Evolutionary conservation across 2,888 invertebrate species (phyloP), one percentile per base, ranked within the genome.

Genomic region (Eubasilissa splendida): DNA sequence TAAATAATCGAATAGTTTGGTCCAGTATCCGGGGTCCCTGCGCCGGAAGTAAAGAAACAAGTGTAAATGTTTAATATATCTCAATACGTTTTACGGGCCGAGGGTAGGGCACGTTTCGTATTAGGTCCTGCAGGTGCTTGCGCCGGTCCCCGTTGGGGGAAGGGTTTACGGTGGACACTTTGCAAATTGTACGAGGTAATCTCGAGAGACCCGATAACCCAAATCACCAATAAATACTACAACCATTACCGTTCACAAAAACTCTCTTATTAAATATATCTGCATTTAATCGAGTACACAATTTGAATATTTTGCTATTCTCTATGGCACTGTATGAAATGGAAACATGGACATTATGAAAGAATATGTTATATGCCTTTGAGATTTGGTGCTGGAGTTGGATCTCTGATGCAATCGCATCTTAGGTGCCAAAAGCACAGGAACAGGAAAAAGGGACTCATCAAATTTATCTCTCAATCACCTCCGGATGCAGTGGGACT

Each of bases 11-110:
- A 42, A 12, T 12, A 33, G 63, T 31, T 10, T 11, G 12, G 31
- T 63, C 33, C 63, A 63, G 12, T 12, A 10, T 33, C 12, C 33
- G 12, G 11, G 31, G 63, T 10, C 10, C 12, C 33, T 22, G 22
- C 10, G 63, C 33, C 63, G 31, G 9, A 63, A 22, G 7, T 12
- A 70, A 70, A 14, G 52, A 70, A 70, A 70, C 52, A 66, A n/a
- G 66, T 66, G 53, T 70, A 53, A 70, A 70, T 70, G 31, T 70
- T 70, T 70, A 70, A 70, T 70, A 70, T 10, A 70, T 70, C 70
- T 52, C 70, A 53, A 70, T 70, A 52, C 70, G 70, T 70, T 70
- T 70, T 70, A 70, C 53, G 22, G 70, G 22, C 22, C n/a, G 3
- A 9, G 70, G 63, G 63, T 63, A 14, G 52, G 14, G 70, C 70